Conservation (phyloP, 2,888 invertebrate species). For the Amphimallon solstitiale region DNA sequence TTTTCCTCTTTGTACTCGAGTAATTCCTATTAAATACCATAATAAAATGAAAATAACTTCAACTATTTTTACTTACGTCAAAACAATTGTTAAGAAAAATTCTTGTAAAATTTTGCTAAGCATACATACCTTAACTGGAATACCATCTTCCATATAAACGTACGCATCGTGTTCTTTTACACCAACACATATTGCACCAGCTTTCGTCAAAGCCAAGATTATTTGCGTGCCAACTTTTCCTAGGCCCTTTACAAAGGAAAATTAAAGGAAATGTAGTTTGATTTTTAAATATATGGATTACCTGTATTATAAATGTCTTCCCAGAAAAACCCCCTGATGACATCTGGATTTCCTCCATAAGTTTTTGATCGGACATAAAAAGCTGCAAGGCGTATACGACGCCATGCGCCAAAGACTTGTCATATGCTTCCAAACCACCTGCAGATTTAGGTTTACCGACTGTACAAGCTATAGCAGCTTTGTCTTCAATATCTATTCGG, state of each 20-base stretch:
- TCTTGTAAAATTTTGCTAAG: neutral
- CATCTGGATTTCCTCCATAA: conserved; percentile 50
- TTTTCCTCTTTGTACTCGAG: conserved; percentile 49
- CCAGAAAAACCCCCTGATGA: conserved; percentile 48
- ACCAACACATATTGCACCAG: conserved; percentile 58
- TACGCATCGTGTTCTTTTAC: conserved; percentile 56
- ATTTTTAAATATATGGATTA: neutral
- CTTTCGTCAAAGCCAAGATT: conserved; percentile 49
- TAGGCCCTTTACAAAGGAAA: conserved; percentile 51
- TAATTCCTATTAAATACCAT: conserved; percentile 47
- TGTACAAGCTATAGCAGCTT: conserved; percentile 40
- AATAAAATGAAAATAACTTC: neutral
- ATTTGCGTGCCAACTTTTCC: conserved; percentile 56
- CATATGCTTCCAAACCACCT: conserved; percentile 54
- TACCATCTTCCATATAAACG: conserved; percentile 55
- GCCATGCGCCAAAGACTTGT: conserved; percentile 52
- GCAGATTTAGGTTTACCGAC: conserved; percentile 52
- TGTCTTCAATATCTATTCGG: conserved; percentile 5
- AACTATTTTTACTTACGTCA: too few species aligned
- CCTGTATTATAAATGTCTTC: conserved; percentile 55
- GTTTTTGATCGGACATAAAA: conserved; percentile 52
- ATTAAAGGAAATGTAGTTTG: neutral
- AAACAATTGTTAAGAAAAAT: conserved; percentile 11
- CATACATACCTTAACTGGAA: conserved; percentile 51
- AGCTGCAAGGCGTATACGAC: conserved; percentile 52